These are phyloP conservation scores for Tenrec ecaudatus DNA, from an alignment of 2,113 vertebrate species.

Conservation along the genomic window DNA sequence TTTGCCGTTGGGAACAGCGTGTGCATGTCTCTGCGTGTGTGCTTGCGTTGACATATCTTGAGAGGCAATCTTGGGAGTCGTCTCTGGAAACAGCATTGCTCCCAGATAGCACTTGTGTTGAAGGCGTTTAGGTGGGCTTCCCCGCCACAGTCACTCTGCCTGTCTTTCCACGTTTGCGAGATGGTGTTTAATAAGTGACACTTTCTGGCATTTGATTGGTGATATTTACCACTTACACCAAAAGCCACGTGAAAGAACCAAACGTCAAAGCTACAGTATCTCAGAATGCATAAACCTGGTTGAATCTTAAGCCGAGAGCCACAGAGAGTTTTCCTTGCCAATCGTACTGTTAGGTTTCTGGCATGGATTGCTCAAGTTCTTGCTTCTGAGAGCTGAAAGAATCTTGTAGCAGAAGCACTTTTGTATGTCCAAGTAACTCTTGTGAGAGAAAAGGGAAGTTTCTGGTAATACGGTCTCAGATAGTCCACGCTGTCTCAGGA, in stretches of 20 bases:
- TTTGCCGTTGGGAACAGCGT: neutral
- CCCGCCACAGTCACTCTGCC: neutral
- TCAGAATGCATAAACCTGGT: neutral
- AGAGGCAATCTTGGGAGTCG: neutral
- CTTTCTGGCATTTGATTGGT: neutral
- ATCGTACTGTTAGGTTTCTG: too few species aligned
- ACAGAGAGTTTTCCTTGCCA: neutral
- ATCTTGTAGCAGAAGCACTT: too few species aligned
- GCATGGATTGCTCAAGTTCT: too few species aligned
- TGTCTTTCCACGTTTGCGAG: neutral
- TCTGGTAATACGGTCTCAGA: too few species aligned
- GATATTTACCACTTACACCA: neutral
- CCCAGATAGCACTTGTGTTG: neutral
- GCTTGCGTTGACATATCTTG: constrained; percentile 38
- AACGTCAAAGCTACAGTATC: neutral
- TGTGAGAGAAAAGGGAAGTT: too few species aligned
- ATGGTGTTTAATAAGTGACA: neutral
- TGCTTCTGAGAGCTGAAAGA: too few species aligned
- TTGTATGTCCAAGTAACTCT: too few species aligned
- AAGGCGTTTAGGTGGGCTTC: neutral
- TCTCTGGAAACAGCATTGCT: neutral
- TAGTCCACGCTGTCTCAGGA: too few species aligned
- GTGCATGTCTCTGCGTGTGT: neutral
- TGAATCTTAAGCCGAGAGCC: constrained; percentile 37
- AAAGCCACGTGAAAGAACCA: constrained; percentile 14